Conservation (phyloP, 1,140 invertebrate genomes). For the Idris sp. region DNA sequence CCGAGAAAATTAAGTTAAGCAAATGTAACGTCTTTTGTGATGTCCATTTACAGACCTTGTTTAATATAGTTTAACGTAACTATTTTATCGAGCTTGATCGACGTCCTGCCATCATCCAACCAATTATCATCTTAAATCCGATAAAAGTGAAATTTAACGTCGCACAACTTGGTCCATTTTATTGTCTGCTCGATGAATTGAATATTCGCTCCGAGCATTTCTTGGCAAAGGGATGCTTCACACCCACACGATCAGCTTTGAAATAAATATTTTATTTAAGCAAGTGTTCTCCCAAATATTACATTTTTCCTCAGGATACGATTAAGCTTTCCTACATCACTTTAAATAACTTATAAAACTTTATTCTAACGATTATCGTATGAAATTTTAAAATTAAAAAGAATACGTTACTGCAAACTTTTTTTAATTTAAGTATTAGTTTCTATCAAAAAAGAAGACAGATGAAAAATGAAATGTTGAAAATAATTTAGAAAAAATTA, state of each 20-base stretch:
- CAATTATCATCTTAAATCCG: slow-evolving; percentile 15
- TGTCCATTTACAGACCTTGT: slow-evolving; percentile 16
- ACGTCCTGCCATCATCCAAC: background rate
- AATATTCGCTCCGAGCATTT: slow-evolving; percentile 17
- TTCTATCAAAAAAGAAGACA: too few relatives aligned
- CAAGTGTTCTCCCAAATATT: slow-evolving; percentile 13
- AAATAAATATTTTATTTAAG: slow-evolving; percentile 50
- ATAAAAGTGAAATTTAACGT: slow-evolving; percentile 40
- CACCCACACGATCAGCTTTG: slow-evolving; percentile 32
- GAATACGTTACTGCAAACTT: slow-evolving; percentile 20
- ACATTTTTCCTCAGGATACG: slow-evolving; percentile 38
- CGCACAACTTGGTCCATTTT: slow-evolving; percentile 19
- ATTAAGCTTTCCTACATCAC: slow-evolving; percentile 38
- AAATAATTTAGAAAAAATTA: too few relatives aligned
- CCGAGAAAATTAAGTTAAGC: slow-evolving; percentile 24
- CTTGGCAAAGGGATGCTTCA: slow-evolving; percentile 26
- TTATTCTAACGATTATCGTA: too few relatives aligned
- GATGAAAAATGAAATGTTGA: too few relatives aligned
- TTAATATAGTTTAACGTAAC: slow-evolving; percentile 21
- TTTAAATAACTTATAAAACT: too few relatives aligned
- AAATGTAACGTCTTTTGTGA: slow-evolving; percentile 34
- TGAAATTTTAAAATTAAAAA: too few relatives aligned
- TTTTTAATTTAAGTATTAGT: too few relatives aligned
- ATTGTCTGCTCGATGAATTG: slow-evolving; percentile 19
- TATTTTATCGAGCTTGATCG: slow-evolving; percentile 18